Base-by-base conservation (phyloP, 1,140 invertebrate species). In the Atta cephalotes region DNA sequence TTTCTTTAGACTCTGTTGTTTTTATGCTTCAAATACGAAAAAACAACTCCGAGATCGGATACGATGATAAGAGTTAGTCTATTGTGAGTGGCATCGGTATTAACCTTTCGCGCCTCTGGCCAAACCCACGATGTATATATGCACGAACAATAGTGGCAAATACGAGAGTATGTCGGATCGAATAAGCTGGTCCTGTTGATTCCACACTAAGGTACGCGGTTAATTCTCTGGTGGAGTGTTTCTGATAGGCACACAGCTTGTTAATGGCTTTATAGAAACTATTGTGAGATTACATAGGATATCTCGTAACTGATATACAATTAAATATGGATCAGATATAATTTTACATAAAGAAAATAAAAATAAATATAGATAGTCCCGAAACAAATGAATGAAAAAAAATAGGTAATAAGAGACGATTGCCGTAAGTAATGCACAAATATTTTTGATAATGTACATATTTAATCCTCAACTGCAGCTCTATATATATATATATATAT, bases 221-320 rank as follows among this genome's bases (percentile, higher is more conserved):
- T 82, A 82, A 84, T 87, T 74, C 31, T 72, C 45, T 12, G n/a
- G 21, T n/a, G 49, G 63, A 39, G 63, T 82, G 85, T 71, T 74
- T 53, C 68, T 87, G 85, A 87, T 82, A 81, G 79, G 79, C 66
- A 45, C 66, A 21, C 66, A 49, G 87, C 88, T 88, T 65, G 74
- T 86, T 89, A 88, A 89, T 88, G 82, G 81, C 68, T 88, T 89
- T 86, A 86, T 89, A 88, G 81, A 88, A 71, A 85, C 72, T 56
- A 39, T 49, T 21, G 66, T 10, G 21, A n/a, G 21, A 68, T 31
- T 35, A 5, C n/a, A 58, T n/a, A 58, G 56, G n/a, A 58, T 58
- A n/a, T 58, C 7, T 58, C 9, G n/a, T 58, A 21, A 21, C n/a
- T 21, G 56, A n/a, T 3, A 9, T 58, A 21, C 49, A 0, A 14